Base-by-base conservation (phyloP, 2,888 invertebrate species). In the Brassicogethes aeneus region DNA sequence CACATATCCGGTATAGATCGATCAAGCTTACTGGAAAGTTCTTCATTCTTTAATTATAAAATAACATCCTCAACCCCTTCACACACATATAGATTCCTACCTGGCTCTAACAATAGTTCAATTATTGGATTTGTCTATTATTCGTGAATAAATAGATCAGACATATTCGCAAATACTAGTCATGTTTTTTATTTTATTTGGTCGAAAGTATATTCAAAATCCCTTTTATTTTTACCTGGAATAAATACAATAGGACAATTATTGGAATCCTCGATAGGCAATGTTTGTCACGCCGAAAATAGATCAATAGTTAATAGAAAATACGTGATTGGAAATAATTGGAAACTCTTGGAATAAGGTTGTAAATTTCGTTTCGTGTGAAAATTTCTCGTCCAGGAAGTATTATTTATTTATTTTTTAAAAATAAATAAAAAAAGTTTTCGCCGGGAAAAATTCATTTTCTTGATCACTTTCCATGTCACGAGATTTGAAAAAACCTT, bases 171-270 rank as follows among this genome's bases (percentile, higher is more conserved):
- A n/a, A n/a, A n/a, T n/a, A n/a, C n/a, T n/a, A n/a, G n/a, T n/a
- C n/a, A n/a, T n/a, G n/a, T n/a, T n/a, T 23, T 23, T 23, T 23
- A 7, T 23, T 23, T 23, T 23, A 5, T 10, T 23, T 7, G 5
- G 23, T 23, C n/a, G n/a, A n/a, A n/a, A n/a, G n/a, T n/a, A 23
- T 23, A 23, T 23, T 23, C 23, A 23, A 23, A n/a, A n/a, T n/a
- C n/a, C n/a, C n/a, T n/a, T n/a, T n/a, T n/a, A n/a, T n/a, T n/a
- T n/a, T n/a, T n/a, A n/a, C n/a, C n/a, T n/a, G n/a, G n/a, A n/a
- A n/a, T 10, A 5, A 5, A 10, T 10, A 23, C 23, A 23, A 23
- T 23, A 10, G 23, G 10, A 23, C 23, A 23, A 23, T 23, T 23
- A 23, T 23, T 23, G 23, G 23, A 23, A 23, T 23, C 23, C 23